Conservation (phyloP, 1,140 invertebrate species). For the Dendrolimus kikuchii region DNA sequence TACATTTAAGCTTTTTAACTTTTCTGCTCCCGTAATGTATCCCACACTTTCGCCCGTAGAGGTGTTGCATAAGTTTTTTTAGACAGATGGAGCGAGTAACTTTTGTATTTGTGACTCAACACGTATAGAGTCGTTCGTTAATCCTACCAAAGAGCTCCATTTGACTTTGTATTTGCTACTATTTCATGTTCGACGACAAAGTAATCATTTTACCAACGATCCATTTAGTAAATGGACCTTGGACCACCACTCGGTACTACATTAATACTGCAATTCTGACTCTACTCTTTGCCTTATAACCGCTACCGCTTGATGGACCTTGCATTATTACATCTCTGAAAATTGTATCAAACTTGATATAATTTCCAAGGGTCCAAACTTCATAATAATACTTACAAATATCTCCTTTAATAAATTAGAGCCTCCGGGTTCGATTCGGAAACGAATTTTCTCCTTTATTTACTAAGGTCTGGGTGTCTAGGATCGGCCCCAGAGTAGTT, state of each 20-base stretch:
- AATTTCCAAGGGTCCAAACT: background rate
- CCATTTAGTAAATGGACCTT: slow-evolving; percentile 69
- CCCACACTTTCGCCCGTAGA: slow-evolving; percentile 54
- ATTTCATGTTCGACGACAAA: slow-evolving; percentile 42
- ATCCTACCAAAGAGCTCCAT: slow-evolving; percentile 41
- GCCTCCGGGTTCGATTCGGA: too few species aligned
- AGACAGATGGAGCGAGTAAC: slow-evolving; percentile 34
- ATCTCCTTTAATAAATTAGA: background rate
- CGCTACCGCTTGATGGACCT: slow-evolving; percentile 19
- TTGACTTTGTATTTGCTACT: slow-evolving; percentile 28
- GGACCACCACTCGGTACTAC: slow-evolving; percentile 49
- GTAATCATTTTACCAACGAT: slow-evolving; percentile 59
- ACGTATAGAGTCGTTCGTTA: slow-evolving; percentile 34
- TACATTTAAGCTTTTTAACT: slow-evolving; percentile 73
- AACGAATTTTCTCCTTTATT: too few species aligned
- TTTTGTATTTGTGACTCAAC: slow-evolving; percentile 50
- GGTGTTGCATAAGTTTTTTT: slow-evolving; percentile 60
- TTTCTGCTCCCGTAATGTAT: slow-evolving; percentile 71
- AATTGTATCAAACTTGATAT: background rate
- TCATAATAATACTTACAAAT: slow-evolving; percentile 1
- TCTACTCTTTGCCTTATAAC: slow-evolving; percentile 22
- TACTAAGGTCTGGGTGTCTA: too few species aligned
- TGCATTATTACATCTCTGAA: background rate
- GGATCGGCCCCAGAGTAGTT: too few species aligned
- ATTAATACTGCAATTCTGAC: slow-evolving; percentile 70